Conservation (phyloP, 2,888 invertebrate species). For the Spodoptera exigua region DNA sequence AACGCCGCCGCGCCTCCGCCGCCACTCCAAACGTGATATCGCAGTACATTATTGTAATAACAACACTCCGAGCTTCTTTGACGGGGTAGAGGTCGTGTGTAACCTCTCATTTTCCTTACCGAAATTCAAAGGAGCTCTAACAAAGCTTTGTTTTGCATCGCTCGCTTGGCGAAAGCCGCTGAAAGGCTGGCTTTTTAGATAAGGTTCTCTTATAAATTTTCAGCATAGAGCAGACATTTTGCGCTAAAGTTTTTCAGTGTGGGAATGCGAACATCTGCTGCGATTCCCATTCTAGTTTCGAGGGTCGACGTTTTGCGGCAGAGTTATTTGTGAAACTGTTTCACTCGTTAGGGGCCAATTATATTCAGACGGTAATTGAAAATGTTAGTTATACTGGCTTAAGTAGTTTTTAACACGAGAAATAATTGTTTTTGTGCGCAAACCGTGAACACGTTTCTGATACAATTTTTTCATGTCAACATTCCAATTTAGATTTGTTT, state of each 20-base stretch:
- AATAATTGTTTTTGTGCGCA: constrained; percentile 42
- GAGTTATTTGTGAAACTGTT: constrained; percentile 74
- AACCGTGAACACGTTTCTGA: constrained; percentile 21
- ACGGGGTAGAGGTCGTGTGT: constrained; percentile 80
- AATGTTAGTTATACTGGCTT: constrained; percentile 62
- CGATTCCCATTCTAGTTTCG: constrained; percentile 78
- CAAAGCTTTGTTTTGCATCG: constrained; percentile 89
- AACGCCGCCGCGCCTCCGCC: constrained; percentile 50
- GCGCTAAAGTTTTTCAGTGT: constrained; percentile 82
- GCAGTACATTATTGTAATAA: constrained; percentile 87
- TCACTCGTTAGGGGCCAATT: constrained; percentile 71
- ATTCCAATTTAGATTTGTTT: constrained; percentile 22
- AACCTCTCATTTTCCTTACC: constrained; percentile 88
- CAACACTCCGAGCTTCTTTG: constrained; percentile 84
- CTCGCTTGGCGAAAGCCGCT: constrained; percentile 81
- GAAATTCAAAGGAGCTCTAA: constrained; percentile 87
- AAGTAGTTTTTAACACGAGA: constrained; percentile 62
- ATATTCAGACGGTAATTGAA: constrained; percentile 69
- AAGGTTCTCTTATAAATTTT: constrained; percentile 86
- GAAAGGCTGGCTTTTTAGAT: constrained; percentile 88
- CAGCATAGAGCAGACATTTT: constrained; percentile 79
- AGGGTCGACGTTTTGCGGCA: constrained; percentile 72
- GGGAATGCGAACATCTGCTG: constrained; percentile 81
- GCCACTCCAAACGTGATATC: constrained; percentile 79
- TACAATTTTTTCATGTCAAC: constrained; percentile 26